Evolutionary conservation across 1,140 invertebrate genomes (phyloP).

Genomic region (Danaus melanippus): DNA sequence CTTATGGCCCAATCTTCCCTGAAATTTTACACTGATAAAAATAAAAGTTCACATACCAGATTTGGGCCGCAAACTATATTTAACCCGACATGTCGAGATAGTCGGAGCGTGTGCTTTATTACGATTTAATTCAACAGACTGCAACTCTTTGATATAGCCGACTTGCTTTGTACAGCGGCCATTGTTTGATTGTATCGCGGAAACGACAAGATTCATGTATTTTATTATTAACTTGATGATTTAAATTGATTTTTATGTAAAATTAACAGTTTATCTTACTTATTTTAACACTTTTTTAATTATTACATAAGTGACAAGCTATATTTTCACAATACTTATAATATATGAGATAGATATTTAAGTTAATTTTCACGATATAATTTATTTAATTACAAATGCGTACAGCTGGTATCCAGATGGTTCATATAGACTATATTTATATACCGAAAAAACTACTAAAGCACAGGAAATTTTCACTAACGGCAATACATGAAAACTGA

Average conservation of each 20-base stretch:
- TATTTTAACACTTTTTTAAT: no score
- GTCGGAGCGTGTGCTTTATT: slow-evolving; percentile 50
- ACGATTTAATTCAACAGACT: slow-evolving; percentile 61
- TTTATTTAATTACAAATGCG: no score
- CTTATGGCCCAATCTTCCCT: slow-evolving; percentile 24
- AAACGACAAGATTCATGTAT: not conserved
- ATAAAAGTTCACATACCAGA: slow-evolving; percentile 49
- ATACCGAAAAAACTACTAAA: no score
- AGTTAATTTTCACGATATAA: no score
- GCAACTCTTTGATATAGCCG: slow-evolving; percentile 52
- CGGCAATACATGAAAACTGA: not conserved
- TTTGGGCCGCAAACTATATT: slow-evolving; percentile 48
- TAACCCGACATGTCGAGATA: slow-evolving; percentile 50
- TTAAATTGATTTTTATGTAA: no score
- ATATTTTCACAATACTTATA: no score
- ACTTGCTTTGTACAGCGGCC: slow-evolving; percentile 29
- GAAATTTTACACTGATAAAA: slow-evolving; percentile 48
- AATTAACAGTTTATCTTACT: no score
- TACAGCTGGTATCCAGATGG: no score
- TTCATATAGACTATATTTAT: no score
- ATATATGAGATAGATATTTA: no score
- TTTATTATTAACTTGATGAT: not conserved
- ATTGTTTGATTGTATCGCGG: slow-evolving; percentile 2
- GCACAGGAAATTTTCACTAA: no score
- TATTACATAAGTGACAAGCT: no score